Base-by-base conservation (phyloP, 2,797 vertebrate genomes). In the Sparidentex hasta region DNA sequence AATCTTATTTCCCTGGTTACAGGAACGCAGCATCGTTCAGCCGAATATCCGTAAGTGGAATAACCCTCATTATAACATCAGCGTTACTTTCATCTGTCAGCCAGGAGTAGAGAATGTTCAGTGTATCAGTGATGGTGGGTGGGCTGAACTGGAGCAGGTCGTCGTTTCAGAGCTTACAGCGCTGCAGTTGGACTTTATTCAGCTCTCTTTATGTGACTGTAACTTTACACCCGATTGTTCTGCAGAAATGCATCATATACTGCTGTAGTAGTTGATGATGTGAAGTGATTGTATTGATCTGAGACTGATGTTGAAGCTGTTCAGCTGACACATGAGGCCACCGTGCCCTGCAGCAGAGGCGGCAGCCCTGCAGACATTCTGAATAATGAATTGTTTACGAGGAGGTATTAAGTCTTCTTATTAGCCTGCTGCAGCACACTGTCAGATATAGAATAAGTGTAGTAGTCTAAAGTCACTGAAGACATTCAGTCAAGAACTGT, bases 101-200 rank as follows among this genome's bases (percentile, higher is more conserved):
- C 44, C 23, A 41, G 16, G 25, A 25, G 56, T 21, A 4, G 62
- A 21, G 50, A 52, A 44, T 20, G 68, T 43, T 70, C 38, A 3
- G 47, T n/a, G 23, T 21, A 0, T n/a, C 6, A 33, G 48, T 18
- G 57, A 11, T 14, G 51, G 38, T 73, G 72, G 11, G 44, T 41
- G 65, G 46, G 55, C 38, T 59, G 47, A 16, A 13, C 11, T 21
- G 12, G 0, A 55, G 29, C 71, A 57, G 63, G 67, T 73, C 59
- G 77, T 66, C 54, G 38, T 23, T 25, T 54, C 29, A n/a, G 1
- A 16, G 52, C 38, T 20, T 7, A 11, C 0, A 2, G 21, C 18
- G 61, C 61, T 48, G 59, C 48, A 48, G 71, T 14, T 29, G 0
- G 0, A 12, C 20, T 13, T 12, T 13, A 51, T 48, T 43, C 23